Conservation (phyloP, 2,113 vertebrate genomes). For the Suricata suricatta region DNA sequence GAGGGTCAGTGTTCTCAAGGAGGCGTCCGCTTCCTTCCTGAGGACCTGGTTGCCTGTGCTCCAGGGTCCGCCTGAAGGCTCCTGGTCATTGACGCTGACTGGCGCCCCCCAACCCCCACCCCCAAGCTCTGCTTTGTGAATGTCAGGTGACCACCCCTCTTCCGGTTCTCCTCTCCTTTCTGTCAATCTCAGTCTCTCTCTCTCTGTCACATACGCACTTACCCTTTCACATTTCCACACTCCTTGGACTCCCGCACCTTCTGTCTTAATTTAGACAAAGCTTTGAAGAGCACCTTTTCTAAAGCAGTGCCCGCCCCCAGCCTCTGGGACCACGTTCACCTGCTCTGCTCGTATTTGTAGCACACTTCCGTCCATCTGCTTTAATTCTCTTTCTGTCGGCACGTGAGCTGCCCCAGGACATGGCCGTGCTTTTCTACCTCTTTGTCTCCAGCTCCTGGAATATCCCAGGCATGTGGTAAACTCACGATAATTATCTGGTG, state of each 20-base stretch:
- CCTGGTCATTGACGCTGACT: background rate
- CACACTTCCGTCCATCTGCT: background rate
- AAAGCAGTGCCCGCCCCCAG: background rate
- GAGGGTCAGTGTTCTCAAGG: background rate
- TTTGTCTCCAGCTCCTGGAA: background rate
- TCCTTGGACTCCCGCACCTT: background rate
- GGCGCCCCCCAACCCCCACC: no score
- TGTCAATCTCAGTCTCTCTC: background rate
- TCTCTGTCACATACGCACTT: background rate
- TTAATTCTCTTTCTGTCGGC: background rate
- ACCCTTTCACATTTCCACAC: background rate
- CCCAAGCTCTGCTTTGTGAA: background rate
- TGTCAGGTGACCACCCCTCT: background rate
- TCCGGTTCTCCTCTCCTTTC: background rate
- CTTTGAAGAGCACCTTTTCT: background rate
- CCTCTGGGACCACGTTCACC: background rate
- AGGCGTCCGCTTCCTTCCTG: fast-evolving
- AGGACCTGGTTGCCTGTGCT: no score
- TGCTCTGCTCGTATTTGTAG: background rate
- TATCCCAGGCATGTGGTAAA: background rate
- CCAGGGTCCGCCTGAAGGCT: background rate
- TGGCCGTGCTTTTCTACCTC: background rate
- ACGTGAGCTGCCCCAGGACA: background rate
- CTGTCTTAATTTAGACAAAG: background rate
- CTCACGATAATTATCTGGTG: fast-evolving